A percentile compares a stretch with the other conserved stretches of the same genome.
Evolutionary conservation across 2,888 invertebrate genomes (phyloP).

Genomic region (Rhaphigaster nebulosa): DNA sequence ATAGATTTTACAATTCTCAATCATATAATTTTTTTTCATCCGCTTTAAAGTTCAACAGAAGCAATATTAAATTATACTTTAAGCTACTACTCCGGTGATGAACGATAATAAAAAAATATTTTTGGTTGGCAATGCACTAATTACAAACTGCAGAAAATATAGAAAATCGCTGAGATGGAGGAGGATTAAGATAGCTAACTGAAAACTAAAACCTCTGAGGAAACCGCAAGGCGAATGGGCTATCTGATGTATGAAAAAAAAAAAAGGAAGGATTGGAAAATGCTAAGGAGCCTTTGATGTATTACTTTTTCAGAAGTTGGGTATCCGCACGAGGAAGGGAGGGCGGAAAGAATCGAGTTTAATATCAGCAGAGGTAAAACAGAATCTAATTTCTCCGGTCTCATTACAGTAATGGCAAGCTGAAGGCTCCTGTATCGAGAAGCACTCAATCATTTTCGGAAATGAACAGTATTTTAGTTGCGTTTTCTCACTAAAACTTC

Average conservation of each 20-base stretch:
- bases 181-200: not conserved
- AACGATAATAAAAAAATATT: not conserved
- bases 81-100: too few species aligned
- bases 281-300: not conserved
- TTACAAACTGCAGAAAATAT: not conserved
- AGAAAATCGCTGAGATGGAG: not conserved
- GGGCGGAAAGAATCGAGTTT: not conserved
- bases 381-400: not conserved
- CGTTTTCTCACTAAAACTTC: not conserved
- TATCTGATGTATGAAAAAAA: not conserved
- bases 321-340: not conserved
- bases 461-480: not conserved
- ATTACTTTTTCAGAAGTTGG: not conserved
- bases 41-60: too few species aligned
- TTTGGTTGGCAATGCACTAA: not conserved
- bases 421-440: not conserved
- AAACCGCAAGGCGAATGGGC: not conserved
- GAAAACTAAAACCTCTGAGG: not conserved
- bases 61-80: too few species aligned
- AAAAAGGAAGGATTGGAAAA: constrained; percentile 8
- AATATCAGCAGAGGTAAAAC: not conserved
- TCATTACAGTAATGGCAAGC: not conserved
- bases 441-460: not conserved
- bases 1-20: too few species aligned
- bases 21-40: too few species aligned